phyloP scores from a whole-genome alignment of 2,113 vertebrate genomes.

The Ochotona princeps region DNA sequence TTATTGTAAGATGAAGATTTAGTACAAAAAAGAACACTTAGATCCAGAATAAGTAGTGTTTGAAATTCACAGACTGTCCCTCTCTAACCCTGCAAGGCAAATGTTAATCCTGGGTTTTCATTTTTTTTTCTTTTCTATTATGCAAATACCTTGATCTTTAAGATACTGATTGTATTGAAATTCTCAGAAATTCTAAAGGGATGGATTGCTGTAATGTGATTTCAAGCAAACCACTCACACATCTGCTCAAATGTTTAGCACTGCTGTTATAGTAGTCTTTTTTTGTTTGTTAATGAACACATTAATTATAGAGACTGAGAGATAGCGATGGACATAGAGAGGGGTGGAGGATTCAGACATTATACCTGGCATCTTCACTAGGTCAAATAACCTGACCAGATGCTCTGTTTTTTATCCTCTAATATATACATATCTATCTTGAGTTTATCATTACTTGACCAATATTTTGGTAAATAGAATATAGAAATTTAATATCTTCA shows the following conservation, averaged over 20 bases:
- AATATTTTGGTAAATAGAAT: not conserved
- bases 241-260: not conserved
- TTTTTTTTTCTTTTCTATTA: not conserved
- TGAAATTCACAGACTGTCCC: not conserved
- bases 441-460: not conserved
- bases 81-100: not conserved
- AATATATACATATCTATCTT: not conserved
- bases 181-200: not conserved
- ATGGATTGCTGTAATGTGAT: not conserved
- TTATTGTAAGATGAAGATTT: conserved; percentile 31
- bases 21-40: not conserved
- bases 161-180: not conserved
- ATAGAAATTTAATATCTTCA: not conserved
- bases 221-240: not conserved
- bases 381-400: too few relatives aligned
- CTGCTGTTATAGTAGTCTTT: not conserved
- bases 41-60: not conserved
- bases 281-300: too few relatives aligned
- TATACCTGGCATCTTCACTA: too few relatives aligned
- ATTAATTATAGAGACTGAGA: too few relatives aligned
- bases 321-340: too few relatives aligned
- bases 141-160: not conserved
- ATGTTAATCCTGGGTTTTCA: not conserved
- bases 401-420: too few relatives aligned
- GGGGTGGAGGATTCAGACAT: too few relatives aligned